phyloP scores from a whole-genome alignment of 2,113 vertebrate species.

The Mixornis gularis region DNA sequence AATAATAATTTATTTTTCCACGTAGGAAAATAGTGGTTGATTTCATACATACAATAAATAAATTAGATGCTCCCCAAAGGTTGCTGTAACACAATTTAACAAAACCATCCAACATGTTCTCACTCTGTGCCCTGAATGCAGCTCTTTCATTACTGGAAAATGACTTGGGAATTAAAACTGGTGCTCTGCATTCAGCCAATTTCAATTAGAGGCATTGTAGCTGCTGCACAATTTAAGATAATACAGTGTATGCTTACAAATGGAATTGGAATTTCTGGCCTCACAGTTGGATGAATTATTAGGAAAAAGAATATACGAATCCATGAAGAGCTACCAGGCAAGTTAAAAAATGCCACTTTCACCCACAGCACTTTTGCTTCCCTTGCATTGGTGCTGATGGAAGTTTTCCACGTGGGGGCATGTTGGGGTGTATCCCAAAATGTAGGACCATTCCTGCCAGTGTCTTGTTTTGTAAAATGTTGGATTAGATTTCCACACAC shows the following conservation, averaged over 20 bases:
- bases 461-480: not conserved
- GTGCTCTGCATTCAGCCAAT: not conserved
- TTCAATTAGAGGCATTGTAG: conserved; percentile 50
- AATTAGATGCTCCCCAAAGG: conserved; percentile 7
- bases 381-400: not conserved
- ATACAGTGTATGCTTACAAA: conserved; percentile 23
- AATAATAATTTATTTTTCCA: conserved; percentile 2
- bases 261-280: conserved; percentile 35
- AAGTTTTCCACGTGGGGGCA: not conserved
- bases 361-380: not conserved
- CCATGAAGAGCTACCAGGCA: not conserved
- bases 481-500: not conserved
- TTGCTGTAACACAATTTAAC: conserved; percentile 22
- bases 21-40: not conserved
- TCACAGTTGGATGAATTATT: conserved; percentile 36
- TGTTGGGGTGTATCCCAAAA: not conserved
- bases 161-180: conserved; percentile 51
- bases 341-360: conserved; percentile 1
- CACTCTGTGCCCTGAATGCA: conserved; percentile 34
- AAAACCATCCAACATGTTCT: conserved; percentile 14
- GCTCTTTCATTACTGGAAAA: conserved; percentile 55
- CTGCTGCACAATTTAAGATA: conserved; percentile 45
- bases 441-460: not conserved
- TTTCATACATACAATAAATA: not conserved
- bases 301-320: conserved; percentile 17